phyloP scores from a whole-genome alignment of 2,797 vertebrate species.

The Chloroceryle inda region DNA sequence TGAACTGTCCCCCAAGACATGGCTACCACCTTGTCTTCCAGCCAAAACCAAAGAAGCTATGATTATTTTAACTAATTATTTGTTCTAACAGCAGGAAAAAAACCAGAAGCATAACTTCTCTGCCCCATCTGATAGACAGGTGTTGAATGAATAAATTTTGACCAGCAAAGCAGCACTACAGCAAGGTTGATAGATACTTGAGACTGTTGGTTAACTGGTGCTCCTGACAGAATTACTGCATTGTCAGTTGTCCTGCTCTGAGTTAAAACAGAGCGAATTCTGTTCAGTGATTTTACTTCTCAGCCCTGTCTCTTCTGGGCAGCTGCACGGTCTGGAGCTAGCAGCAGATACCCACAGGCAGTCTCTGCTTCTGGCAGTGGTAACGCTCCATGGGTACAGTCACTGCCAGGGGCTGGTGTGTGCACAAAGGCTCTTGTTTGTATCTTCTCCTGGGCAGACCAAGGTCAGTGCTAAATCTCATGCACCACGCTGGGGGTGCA shows the following conservation, averaged over 20 bases:
- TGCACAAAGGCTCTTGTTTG: too few relatives aligned
- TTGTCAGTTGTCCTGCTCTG: background rate
- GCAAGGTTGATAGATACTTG: background rate
- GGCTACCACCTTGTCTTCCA: background rate
- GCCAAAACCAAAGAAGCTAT: background rate
- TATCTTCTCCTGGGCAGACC: too few relatives aligned
- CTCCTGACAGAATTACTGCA: background rate
- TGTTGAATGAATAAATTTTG: background rate
- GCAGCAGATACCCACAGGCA: too few relatives aligned
- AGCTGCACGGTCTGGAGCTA: too few relatives aligned
- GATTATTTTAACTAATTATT: background rate
- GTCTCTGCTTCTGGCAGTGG: too few relatives aligned
- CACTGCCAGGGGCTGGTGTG: too few relatives aligned
- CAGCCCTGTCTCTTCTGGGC: too few relatives aligned
- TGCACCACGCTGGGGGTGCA: too few relatives aligned
- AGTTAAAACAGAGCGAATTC: too few relatives aligned
- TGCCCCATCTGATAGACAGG: background rate
- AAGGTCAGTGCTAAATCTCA: too few relatives aligned
- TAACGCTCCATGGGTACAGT: too few relatives aligned
- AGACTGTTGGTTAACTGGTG: background rate
- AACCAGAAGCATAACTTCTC: background rate
- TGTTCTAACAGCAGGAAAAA: background rate
- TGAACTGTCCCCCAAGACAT: background rate
- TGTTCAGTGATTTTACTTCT: too few relatives aligned
- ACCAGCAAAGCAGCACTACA: background rate